These are phyloP conservation scores for Thymelicus acteon DNA, from an alignment of 2,888 invertebrate species.

Conservation along the genomic window DNA sequence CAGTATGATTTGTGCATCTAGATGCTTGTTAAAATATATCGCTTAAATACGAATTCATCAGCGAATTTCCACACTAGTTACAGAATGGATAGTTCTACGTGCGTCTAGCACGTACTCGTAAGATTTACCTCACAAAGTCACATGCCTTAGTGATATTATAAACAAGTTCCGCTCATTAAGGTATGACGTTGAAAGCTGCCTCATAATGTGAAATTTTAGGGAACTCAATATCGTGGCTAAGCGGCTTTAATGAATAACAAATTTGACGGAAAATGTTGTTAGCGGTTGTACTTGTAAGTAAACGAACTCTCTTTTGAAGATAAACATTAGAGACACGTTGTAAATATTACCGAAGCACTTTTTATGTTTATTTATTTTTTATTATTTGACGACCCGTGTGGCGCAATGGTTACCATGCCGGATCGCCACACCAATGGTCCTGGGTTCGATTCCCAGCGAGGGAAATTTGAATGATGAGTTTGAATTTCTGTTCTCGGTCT, in stretches of 20 bases:
- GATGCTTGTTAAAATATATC: too few species aligned
- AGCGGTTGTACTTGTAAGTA: background rate
- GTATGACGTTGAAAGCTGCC: conserved; percentile 15
- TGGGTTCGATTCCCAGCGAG: too few species aligned
- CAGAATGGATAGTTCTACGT: too few species aligned
- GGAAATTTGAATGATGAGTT: too few species aligned
- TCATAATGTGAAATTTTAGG: conserved; percentile 23
- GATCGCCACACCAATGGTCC: too few species aligned
- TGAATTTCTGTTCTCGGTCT: too few species aligned
- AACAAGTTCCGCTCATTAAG: conserved; percentile 26
- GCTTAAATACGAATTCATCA: too few species aligned
- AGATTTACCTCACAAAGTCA: background rate
- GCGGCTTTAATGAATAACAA: conserved; percentile 23
- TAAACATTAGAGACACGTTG: background rate
- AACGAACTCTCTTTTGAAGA: background rate
- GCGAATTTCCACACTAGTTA: too few species aligned
- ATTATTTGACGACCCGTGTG: too few species aligned
- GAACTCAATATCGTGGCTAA: conserved; percentile 19
- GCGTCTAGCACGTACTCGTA: too few species aligned
- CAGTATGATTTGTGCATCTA: too few species aligned
- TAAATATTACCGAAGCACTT: background rate
- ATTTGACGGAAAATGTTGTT: conserved; percentile 17
- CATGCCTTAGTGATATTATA: conserved; percentile 2
- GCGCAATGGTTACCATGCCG: too few species aligned
- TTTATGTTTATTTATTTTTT: background rate